A percentile compares a stretch with the other conserved stretches of the same genome.
phyloP scores from a whole-genome alignment of 1,140 invertebrate genomes.

The Aphidius gifuensis region DNA sequence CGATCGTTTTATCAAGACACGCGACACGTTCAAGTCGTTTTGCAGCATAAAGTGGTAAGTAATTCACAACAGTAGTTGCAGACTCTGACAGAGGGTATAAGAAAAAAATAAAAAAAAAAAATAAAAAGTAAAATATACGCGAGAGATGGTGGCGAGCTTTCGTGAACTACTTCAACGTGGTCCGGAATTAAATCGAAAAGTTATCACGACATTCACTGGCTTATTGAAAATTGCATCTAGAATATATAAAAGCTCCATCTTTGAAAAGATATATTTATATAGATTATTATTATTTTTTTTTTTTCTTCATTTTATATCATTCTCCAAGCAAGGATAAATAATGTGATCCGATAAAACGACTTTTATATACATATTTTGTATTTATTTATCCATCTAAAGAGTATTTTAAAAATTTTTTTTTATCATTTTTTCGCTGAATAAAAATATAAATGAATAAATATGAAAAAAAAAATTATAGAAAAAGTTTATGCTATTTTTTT shows the following conservation, averaged over 20 bases:
- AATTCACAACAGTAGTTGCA: neutral
- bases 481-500: too few relatives aligned
- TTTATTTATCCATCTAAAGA: too few relatives aligned
- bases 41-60: constrained; percentile 5
- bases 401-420: too few relatives aligned
- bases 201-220: constrained; percentile 9
- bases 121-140: neutral
- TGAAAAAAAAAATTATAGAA: too few relatives aligned
- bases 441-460: too few relatives aligned
- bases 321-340: too few relatives aligned
- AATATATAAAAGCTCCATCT: neutral
- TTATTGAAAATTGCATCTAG: constrained; percentile 11
- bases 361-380: too few relatives aligned
- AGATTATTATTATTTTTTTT: too few relatives aligned
- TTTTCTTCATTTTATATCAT: too few relatives aligned
- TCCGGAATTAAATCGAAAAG: constrained; percentile 17
- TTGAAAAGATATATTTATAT: too few relatives aligned
- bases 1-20: constrained; percentile 5
- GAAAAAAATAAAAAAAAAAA: neutral
- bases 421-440: too few relatives aligned
- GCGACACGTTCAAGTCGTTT: constrained; percentile 12
- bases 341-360: too few relatives aligned
- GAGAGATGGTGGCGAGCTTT: neutral
- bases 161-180: constrained; percentile 9
- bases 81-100: neutral